Percentiles rank a stretch among this genome's conserved stretches.
These are phyloP conservation scores for Burhinus oedicnemus DNA, from an alignment of 2,113 vertebrate species.

Conservation along the genomic window DNA sequence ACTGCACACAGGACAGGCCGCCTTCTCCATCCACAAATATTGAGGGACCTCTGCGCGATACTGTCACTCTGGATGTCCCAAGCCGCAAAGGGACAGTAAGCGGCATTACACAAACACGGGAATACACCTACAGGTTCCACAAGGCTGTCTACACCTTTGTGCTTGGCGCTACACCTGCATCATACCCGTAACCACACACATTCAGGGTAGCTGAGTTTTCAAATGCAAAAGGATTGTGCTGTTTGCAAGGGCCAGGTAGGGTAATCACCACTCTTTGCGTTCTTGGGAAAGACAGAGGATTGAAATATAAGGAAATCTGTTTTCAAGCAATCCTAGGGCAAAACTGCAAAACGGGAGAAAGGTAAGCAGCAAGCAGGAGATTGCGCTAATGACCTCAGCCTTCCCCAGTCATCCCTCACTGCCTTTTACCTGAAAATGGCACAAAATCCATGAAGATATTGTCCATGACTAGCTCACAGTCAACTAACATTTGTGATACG, in stretches of 20 bases:
- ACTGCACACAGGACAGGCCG: background rate
- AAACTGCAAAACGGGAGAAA: background rate
- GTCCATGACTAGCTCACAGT: background rate
- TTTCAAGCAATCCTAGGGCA: background rate
- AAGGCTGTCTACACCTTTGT: background rate
- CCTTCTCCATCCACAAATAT: background rate
- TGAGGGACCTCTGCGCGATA: background rate
- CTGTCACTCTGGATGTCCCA: background rate
- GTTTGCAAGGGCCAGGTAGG: background rate
- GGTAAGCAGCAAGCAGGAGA: background rate
- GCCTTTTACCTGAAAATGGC: background rate
- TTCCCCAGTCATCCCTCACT: background rate
- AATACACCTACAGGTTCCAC: background rate
- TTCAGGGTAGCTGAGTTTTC: background rate
- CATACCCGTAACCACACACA: background rate
- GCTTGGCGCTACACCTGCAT: background rate
- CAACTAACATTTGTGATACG: background rate
- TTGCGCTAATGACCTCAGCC: background rate
- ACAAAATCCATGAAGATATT: background rate
- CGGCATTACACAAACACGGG: background rate
- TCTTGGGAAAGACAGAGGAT: background rate
- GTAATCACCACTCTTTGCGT: background rate
- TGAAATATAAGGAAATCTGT: background rate
- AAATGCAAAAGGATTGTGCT: background rate
- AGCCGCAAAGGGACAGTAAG: background rate